These are phyloP conservation scores for Eulemur mongoz DNA, from an alignment of 2,797 vertebrate genomes.

Conservation along the genomic window DNA sequence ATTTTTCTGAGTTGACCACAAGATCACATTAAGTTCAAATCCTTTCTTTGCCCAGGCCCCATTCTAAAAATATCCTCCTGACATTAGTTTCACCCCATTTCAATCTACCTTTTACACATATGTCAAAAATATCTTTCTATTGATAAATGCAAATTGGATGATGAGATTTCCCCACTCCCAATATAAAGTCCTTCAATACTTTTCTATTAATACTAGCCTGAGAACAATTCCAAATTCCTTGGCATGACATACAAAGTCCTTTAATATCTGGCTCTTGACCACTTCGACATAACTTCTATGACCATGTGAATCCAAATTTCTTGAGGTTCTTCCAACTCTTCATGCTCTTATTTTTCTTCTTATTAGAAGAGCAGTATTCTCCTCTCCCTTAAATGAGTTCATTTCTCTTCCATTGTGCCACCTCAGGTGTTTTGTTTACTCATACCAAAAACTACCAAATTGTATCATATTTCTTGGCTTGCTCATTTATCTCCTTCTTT, in stretches of 20 bases:
- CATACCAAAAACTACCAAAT: neutral
- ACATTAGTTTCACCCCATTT: neutral
- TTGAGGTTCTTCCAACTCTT: neutral
- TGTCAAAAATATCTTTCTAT: neutral
- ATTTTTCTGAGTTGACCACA: neutral
- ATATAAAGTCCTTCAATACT: neutral
- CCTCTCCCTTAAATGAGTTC: neutral
- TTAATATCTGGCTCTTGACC: neutral
- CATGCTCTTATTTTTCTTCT: neutral
- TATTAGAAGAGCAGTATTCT: neutral
- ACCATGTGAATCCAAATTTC: neutral
- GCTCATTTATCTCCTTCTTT: neutral
- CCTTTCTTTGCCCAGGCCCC: neutral
- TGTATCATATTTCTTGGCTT: neutral
- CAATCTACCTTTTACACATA: neutral
- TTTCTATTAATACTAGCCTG: neutral
- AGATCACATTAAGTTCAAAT: neutral
- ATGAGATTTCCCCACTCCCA: neutral
- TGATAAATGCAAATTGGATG: neutral
- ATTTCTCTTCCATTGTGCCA: neutral
- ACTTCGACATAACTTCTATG: neutral
- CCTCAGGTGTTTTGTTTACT: neutral
- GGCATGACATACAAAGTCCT: neutral
- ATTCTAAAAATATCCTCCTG: constrained; percentile 23
- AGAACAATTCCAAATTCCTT: neutral